Base-by-base conservation (phyloP, 2,113 vertebrate genomes). In the Illadopsis cleaveri region DNA sequence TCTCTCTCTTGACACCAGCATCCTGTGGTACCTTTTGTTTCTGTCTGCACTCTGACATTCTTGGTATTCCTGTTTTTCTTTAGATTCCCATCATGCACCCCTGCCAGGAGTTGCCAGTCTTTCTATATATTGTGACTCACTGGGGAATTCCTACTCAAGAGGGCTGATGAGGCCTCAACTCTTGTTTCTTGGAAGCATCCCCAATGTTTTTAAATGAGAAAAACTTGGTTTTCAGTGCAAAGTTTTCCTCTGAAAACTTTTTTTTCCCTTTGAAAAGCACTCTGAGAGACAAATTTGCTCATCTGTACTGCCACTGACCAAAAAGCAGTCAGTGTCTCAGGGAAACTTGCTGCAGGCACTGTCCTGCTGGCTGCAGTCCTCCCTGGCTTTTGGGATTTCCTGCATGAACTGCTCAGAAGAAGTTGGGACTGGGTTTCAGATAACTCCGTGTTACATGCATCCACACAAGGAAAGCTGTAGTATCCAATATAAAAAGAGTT, bases 81-180 rank as follows among this genome's bases (percentile, higher is more conserved):
- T 28, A 62, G 31, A 50, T 68, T 65, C 83, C 71, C n/a, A 35
- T 48, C 5, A 5, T 33, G 38, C 64, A 57, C 9, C 53, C 2
- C 54, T 64, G 66, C 53, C 85, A 81, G 88, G 68, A 90, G 69
- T 93, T 92, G 75, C 82, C 86, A 38, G 4, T 78, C 86, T 96
- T 78, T 80, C 80, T 73, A 33, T 51, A 72, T 9, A 1, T 3
- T 5, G 68, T 95, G 93, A 94, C 44, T 95, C 80, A 92, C 50
- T 22, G 87, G 91, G 95, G 91, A 92, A 95, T 66, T 84, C 83
- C 91, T 90, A 0, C 2, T 45, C 50, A 28, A 66, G 60, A 90
- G 57, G 50, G 15, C 69, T 88, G n/a, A 4, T 21, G 68, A 92
- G 83, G 77, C 77, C 65, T 57, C 62, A 13, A 12, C 45, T 38